Percentiles rank a stretch among this genome's conserved stretches.
phyloP scores from a whole-genome alignment of 92 coral and sea anemone species.

The Actinostola sp. region DNA sequence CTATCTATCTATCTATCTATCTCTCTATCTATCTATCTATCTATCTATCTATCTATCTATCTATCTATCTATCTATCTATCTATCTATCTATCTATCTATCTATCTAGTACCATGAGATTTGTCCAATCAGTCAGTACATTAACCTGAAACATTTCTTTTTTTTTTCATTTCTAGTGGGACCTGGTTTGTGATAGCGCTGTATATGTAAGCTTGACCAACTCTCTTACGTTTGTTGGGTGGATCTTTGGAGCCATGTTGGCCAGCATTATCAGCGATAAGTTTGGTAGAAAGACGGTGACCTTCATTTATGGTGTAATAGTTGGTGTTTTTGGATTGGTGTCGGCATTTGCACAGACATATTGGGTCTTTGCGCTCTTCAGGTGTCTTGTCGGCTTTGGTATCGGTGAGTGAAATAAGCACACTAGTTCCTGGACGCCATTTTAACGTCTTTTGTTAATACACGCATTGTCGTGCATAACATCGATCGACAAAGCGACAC shows the following conservation, averaged over 20 bases:
- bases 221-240: not conserved
- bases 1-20: no score
- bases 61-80: no score
- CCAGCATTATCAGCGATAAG: conserved; percentile 46
- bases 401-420: conserved; percentile 60
- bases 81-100: no score
- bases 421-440: no score
- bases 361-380: conserved; percentile 54
- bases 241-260: not conserved
- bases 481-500: no score
- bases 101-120: no score
- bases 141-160: no score
- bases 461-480: no score
- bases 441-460: no score
- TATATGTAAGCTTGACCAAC: not conserved
- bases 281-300: conserved; percentile 52
- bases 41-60: no score
- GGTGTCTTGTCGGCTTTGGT: conserved; percentile 49
- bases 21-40: no score
- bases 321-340: conserved; percentile 19
- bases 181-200: conserved; percentile 1
- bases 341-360: conserved; percentile 46
- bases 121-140: no score
- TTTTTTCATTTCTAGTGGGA: conserved; percentile 35
- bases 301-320: conserved; percentile 21